Percentiles rank a stretch among this genome's conserved stretches.
These are phyloP conservation scores for Columba guinea DNA, from an alignment of 2,797 vertebrate genomes.

Conservation along the genomic window DNA sequence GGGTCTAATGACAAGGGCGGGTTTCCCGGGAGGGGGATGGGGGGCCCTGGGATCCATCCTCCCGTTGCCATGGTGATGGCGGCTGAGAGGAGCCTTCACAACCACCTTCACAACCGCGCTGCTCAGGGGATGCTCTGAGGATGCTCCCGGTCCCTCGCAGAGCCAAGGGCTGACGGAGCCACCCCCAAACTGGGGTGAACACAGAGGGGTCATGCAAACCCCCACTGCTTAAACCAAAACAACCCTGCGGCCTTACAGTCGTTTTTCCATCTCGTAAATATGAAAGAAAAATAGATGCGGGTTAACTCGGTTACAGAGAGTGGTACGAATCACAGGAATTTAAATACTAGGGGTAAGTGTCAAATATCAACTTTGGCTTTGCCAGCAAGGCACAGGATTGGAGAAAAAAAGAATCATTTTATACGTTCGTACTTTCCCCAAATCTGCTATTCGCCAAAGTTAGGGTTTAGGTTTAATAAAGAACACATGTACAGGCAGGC, in stretches of 20 bases:
- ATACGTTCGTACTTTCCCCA: fast-evolving
- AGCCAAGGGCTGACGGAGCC: not conserved
- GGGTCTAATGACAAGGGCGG: not conserved
- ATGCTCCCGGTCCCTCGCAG: not conserved
- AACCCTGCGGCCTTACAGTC: not conserved
- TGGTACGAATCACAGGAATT: fast-evolving
- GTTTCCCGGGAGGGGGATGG: not conserved
- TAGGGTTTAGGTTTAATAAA: not conserved
- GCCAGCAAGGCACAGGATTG: not conserved
- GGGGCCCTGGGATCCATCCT: slow-evolving; percentile 4
- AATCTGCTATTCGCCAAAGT: not conserved
- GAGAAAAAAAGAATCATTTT: not conserved
- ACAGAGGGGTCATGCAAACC: not conserved
- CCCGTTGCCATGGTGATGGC: slow-evolving; percentile 47
- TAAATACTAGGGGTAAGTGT: not conserved
- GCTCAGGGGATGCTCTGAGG: no score
- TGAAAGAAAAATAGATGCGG: not conserved
- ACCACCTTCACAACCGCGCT: not conserved
- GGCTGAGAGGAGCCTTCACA: not conserved
- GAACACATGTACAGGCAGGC: not conserved
- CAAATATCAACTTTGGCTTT: not conserved
- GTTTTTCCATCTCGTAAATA: not conserved
- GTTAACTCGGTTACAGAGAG: fast-evolving
- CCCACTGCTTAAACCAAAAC: not conserved
- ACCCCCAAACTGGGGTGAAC: not conserved